A percentile compares a stretch with the other conserved stretches of the same genome.
These are phyloP conservation scores for Taxidea taxus DNA, from an alignment of 2,113 vertebrate genomes.

Conservation along the genomic window DNA sequence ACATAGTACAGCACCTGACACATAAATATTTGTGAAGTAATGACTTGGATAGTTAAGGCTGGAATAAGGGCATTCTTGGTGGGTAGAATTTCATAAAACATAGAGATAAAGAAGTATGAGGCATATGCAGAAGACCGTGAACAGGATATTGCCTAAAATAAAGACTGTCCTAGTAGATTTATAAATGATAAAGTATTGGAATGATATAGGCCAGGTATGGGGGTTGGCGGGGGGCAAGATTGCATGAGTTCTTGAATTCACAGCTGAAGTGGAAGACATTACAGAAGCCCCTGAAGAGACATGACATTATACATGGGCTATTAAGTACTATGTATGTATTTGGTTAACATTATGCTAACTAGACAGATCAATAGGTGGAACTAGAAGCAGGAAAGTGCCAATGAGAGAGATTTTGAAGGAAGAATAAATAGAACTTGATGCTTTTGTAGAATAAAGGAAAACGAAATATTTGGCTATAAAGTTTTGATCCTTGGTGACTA, in stretches of 20 bases:
- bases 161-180: not conserved
- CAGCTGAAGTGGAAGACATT: not conserved
- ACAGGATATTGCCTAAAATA: not conserved
- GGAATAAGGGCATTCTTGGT: not conserved
- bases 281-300: not conserved
- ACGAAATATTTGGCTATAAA: slow-evolving; percentile 9
- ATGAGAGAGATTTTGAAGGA: not conserved
- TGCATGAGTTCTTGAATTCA: not conserved
- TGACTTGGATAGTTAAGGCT: slow-evolving; percentile 4
- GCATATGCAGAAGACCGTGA: not conserved
- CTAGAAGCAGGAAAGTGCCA: not conserved
- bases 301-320: not conserved
- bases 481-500: slow-evolving; percentile 14
- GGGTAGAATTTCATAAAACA: not conserved
- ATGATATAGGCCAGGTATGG: not conserved
- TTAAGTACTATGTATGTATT: not conserved
- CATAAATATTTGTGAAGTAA: slow-evolving; percentile 18
- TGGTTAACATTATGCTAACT: not conserved
- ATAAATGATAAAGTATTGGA: not conserved
- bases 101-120: not conserved
- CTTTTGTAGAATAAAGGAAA: slow-evolving; percentile 15
- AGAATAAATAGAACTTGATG: slow-evolving; percentile 20
- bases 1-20: not conserved
- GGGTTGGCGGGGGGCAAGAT: not conserved
- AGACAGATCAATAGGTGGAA: not conserved